phyloP scores from a whole-genome alignment of 2,113 vertebrate genomes.

The Crocuta crocuta region DNA sequence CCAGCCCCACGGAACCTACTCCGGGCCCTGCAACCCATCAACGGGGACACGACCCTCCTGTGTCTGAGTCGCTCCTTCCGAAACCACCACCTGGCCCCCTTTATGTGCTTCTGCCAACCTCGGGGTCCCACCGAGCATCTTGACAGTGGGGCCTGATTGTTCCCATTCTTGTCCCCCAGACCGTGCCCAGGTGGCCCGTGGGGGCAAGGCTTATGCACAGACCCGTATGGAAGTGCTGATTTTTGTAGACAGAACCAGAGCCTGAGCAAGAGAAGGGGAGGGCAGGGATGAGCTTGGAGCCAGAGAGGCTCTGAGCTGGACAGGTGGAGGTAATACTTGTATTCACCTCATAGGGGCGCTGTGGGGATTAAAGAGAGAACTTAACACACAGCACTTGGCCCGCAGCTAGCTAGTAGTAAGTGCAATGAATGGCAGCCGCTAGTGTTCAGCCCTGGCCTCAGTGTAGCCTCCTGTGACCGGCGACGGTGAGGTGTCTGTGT shows the following conservation, averaged over 20 bases:
- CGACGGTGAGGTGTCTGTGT: neutral
- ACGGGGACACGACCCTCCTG: fast-evolving
- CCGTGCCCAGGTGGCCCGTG: neutral
- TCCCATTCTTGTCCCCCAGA: neutral
- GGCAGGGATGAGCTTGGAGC: neutral
- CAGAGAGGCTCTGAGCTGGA: neutral
- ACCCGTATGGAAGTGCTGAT: neutral
- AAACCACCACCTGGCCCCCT: neutral
- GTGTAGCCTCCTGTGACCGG: neutral
- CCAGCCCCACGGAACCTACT: fast-evolving
- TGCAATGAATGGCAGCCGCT: neutral
- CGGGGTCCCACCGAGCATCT: neutral
- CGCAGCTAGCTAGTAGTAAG: too few relatives aligned
- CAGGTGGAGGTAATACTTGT: neutral
- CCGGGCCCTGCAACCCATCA: neutral
- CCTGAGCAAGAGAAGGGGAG: neutral
- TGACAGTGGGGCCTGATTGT: neutral
- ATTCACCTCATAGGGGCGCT: fast-evolving
- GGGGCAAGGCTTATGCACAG: neutral
- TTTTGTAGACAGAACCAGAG: neutral
- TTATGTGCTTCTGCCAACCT: neutral
- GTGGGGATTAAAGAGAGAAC: neutral
- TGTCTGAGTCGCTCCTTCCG: neutral
- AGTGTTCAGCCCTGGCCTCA: neutral
- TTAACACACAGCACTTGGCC: neutral